Evolutionary conservation across 2,113 vertebrate genomes (phyloP).

Genomic region (Gnathonemus echidnorhynchus): DNA sequence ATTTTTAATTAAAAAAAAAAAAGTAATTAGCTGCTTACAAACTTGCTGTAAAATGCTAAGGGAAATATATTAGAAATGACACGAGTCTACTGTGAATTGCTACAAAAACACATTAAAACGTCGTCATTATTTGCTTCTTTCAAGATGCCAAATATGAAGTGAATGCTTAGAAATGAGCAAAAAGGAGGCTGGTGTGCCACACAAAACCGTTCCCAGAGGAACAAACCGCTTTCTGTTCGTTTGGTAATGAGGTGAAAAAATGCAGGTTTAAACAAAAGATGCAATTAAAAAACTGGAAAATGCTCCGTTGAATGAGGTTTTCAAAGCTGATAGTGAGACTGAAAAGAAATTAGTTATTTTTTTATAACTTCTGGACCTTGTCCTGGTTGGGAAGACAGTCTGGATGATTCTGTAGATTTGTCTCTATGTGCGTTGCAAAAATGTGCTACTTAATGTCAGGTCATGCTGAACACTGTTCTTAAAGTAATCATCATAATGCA

Average conservation of each 20-base stretch:
- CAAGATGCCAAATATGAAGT: neutral
- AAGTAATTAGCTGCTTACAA: constrained; percentile 2
- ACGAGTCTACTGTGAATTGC: neutral
- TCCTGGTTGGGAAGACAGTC: neutral
- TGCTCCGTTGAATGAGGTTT: neutral
- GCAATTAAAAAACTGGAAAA: neutral
- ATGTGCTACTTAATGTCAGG: neutral
- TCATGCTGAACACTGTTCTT: neutral
- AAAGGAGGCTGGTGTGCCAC: neutral
- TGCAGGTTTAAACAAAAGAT: constrained; percentile 10
- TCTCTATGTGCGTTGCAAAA: neutral
- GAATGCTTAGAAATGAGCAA: neutral
- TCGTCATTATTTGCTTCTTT: neutral
- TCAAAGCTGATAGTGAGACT: neutral
- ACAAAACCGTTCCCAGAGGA: neutral
- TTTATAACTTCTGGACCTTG: neutral
- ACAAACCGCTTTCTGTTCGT: neutral
- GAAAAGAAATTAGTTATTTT: neutral
- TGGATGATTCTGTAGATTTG: neutral
- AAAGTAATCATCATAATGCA: neutral
- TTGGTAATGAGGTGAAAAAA: constrained; percentile 2
- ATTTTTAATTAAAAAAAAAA: neutral
- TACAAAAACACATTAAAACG: neutral
- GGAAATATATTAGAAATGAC: neutral
- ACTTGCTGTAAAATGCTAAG: neutral